These are phyloP conservation scores for Manacus vitellinus DNA, from an alignment of 2,113 vertebrate genomes.

Conservation along the genomic window DNA sequence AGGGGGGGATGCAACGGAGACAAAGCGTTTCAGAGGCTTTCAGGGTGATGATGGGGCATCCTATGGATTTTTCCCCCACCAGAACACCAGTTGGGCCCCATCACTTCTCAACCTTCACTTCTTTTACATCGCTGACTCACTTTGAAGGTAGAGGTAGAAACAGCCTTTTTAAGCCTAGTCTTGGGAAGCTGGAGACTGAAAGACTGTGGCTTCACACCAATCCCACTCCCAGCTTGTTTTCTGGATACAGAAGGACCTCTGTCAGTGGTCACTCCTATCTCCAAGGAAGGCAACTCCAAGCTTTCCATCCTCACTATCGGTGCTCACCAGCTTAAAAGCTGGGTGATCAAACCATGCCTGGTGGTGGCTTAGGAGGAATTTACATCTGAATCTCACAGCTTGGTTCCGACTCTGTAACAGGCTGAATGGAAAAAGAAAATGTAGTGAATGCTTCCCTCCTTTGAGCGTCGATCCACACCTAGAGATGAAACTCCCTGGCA, in stretches of 20 bases:
- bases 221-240: background rate
- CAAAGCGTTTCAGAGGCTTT: background rate
- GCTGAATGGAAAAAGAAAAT: background rate
- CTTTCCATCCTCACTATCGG: background rate
- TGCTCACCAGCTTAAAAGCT: background rate
- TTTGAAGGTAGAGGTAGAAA: background rate
- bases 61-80: rapidly evolving
- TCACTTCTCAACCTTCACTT: background rate
- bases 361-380: slow-evolving; percentile 3
- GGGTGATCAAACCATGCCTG: background rate
- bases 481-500: background rate
- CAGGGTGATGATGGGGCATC: background rate
- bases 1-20: background rate
- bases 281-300: background rate
- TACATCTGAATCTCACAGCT: slow-evolving; percentile 64
- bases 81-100: background rate
- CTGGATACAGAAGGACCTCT: background rate
- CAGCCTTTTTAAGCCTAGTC: background rate
- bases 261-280: background rate
- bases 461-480: background rate
- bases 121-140: background rate
- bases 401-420: background rate
- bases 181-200: background rate
- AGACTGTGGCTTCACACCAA: background rate
- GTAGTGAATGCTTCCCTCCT: background rate